A percentile compares a stretch with the other conserved stretches of the same genome.
Conservation (phyloP, 2,888 invertebrate genomes). For the Drosophila paramelanica region DNA sequence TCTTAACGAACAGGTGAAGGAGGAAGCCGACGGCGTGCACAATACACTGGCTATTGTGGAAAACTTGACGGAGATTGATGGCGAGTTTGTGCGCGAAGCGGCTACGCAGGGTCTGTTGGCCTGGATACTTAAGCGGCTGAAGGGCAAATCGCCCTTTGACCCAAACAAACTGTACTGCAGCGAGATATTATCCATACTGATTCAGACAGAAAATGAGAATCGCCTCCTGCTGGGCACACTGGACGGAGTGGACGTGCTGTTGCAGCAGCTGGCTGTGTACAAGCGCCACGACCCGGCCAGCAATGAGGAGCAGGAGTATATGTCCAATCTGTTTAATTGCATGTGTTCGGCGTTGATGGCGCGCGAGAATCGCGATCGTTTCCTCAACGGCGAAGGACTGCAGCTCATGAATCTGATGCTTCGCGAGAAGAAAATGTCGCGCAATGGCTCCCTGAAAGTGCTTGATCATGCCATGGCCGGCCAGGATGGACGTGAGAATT, state of each 20-base stretch:
- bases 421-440: constrained; percentile 97
- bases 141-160: constrained; percentile 95
- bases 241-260: constrained; percentile 95
- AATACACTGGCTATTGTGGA: constrained; percentile 96
- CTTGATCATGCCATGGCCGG: constrained; percentile 99
- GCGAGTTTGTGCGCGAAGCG: constrained; percentile 93
- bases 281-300: constrained; percentile 96
- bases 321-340: constrained; percentile 99
- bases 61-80: constrained; percentile 96
- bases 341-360: constrained; percentile 97
- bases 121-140: constrained; percentile 96
- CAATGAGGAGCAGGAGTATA: constrained; percentile 97
- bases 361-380: constrained; percentile 94
- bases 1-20: constrained; percentile 96
- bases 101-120: constrained; percentile 95
- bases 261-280: constrained; percentile 97
- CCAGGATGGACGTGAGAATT: constrained; percentile 96
- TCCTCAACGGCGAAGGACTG: constrained; percentile 96
- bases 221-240: constrained; percentile 93
- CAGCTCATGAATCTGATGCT: constrained; percentile 99
- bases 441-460: constrained; percentile 98
- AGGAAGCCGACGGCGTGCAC: constrained; percentile 98
- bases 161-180: constrained; percentile 97
- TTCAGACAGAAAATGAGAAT: constrained; percentile 95
- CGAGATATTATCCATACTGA: constrained; percentile 97